Conservation (phyloP, 2,888 invertebrate species). For the Boloria euphrosyne region DNA sequence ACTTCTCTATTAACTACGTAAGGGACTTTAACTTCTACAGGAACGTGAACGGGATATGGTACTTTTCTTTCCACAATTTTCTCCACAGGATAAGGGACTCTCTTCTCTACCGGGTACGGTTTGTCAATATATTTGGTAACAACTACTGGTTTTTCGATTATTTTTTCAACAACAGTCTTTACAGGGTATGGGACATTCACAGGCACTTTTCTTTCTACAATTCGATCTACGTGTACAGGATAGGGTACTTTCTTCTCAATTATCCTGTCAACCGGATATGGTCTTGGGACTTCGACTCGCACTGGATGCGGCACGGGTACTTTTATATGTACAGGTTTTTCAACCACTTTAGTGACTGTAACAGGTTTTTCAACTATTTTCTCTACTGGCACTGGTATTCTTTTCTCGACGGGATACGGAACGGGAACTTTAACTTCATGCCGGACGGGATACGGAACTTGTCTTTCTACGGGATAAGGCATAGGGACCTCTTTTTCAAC, state of each 20-base stretch:
- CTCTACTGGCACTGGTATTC: slow-evolving; percentile 79
- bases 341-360: slow-evolving; percentile 71
- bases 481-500: slow-evolving; percentile 74
- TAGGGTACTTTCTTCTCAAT: slow-evolving; percentile 76
- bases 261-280: slow-evolving; percentile 78
- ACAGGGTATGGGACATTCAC: slow-evolving; percentile 74
- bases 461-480: slow-evolving; percentile 79
- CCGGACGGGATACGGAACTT: slow-evolving; percentile 70
- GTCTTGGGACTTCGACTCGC: slow-evolving; percentile 65
- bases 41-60: slow-evolving; percentile 81
- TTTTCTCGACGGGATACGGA: slow-evolving; percentile 67
- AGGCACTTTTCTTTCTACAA: slow-evolving; percentile 74
- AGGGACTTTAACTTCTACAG: slow-evolving; percentile 76
- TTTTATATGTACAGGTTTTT: slow-evolving; percentile 62
- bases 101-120: slow-evolving; percentile 76
- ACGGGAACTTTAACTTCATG: slow-evolving; percentile 66
- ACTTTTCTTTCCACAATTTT: slow-evolving; percentile 78
- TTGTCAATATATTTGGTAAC: slow-evolving; percentile 71
- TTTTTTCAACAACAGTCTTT: slow-evolving; percentile 72
- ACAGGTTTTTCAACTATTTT: slow-evolving; percentile 82
- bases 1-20: slow-evolving; percentile 68
- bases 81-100: slow-evolving; percentile 73
- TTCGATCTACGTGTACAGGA: slow-evolving; percentile 69
- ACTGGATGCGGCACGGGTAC: slow-evolving; percentile 70
- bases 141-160: slow-evolving; percentile 83